These are phyloP conservation scores for Hypsopygia costalis DNA, from an alignment of 2,888 invertebrate species.

Conservation along the genomic window DNA sequence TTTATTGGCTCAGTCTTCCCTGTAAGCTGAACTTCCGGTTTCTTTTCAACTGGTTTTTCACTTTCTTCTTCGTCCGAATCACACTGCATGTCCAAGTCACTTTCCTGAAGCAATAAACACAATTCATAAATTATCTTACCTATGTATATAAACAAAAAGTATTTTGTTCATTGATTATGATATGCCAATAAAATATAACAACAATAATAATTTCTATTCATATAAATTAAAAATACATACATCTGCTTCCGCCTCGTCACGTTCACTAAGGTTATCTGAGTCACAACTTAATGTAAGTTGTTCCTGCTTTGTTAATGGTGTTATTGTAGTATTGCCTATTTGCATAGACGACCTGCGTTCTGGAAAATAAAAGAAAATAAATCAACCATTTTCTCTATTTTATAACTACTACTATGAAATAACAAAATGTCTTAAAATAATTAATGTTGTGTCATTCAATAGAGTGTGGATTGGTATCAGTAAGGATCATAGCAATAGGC, in stretches of 20 bases:
- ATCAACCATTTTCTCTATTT: too few relatives aligned
- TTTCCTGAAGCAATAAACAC: slow-evolving; percentile 53
- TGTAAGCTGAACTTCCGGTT: slow-evolving; percentile 43
- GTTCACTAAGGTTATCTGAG: slow-evolving; percentile 86
- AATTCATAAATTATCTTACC: slow-evolving; percentile 4
- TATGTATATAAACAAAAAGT: too few relatives aligned
- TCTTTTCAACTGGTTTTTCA: slow-evolving; percentile 51
- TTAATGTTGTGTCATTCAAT: too few relatives aligned
- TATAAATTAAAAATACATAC: slow-evolving; percentile 32
- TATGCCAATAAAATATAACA: too few relatives aligned
- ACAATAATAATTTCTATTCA: neutral
- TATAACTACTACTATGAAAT: too few relatives aligned
- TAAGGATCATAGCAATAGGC: too few relatives aligned
- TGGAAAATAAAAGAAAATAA: slow-evolving; percentile 28
- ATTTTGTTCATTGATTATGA: too few relatives aligned
- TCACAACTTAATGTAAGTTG: slow-evolving; percentile 83
- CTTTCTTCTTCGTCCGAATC: slow-evolving; percentile 70
- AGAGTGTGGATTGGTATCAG: too few relatives aligned
- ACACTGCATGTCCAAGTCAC: slow-evolving; percentile 77
- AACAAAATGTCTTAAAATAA: too few relatives aligned
- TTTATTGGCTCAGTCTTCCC: slow-evolving; percentile 79
- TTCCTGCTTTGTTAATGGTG: slow-evolving; percentile 69
- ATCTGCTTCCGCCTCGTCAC: slow-evolving; percentile 91
- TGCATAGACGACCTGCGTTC: slow-evolving; percentile 81
- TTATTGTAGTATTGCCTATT: slow-evolving; percentile 85